Conservation (phyloP, 2,113 vertebrate species). For the Brachypteracias leptosomus region DNA sequence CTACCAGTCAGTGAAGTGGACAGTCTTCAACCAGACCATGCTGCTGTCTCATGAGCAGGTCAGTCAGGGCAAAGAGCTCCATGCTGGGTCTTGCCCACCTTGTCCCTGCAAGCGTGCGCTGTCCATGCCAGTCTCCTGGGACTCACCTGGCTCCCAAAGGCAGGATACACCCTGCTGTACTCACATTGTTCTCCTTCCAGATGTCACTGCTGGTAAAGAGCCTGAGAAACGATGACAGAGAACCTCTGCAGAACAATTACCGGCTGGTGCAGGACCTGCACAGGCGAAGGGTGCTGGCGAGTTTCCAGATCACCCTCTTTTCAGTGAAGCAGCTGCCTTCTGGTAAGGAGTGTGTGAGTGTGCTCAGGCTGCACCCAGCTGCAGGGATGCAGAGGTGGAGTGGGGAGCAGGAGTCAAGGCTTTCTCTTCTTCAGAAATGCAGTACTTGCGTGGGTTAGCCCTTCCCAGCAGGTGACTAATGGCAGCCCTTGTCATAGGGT, state of each 20-base stretch:
- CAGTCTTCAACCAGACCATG: slow-evolving; percentile 84
- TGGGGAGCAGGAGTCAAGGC: neutral
- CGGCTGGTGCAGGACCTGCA: neutral
- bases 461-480: rapidly evolving
- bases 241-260: slow-evolving; percentile 51
- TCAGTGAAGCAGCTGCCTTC: neutral
- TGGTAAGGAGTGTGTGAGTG: neutral
- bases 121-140: neutral
- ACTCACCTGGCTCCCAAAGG: neutral
- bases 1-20: slow-evolving; percentile 85
- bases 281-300: neutral
- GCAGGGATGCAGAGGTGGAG: too few relatives aligned
- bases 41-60: slow-evolving; percentile 69
- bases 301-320: slow-evolving; percentile 5
- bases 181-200: neutral
- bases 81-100: neutral
- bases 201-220: neutral
- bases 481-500: neutral
- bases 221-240: neutral
- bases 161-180: rapidly evolving
- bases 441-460: neutral
- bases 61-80: neutral
- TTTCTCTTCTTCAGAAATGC: neutral
- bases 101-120: rapidly evolving
- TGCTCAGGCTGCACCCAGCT: neutral